Base-by-base conservation (phyloP, 2,888 invertebrate species). In the Drosophila antonietae region DNA sequence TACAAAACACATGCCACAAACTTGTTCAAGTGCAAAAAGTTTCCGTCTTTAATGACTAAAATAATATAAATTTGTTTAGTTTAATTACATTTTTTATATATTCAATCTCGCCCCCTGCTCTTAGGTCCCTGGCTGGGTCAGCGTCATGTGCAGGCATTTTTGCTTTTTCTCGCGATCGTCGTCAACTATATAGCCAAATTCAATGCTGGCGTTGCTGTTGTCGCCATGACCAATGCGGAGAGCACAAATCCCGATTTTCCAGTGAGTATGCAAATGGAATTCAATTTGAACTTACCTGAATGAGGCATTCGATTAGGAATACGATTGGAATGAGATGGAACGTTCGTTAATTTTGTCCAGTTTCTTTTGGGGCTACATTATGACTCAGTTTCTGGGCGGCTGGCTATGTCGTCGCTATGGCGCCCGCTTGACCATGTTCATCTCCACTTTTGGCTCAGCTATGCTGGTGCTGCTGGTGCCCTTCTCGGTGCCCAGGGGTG, bases 311-410 rank as follows among this genome's bases (percentile, higher is more conserved):
- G 2, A 0, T 4, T n/a, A 93, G 92, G 91, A 90, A 68, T 92
- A 85, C 68, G 80, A 93, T 90, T 80, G 93, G 95, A 94, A 93
- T 63, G 92, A 94, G 75, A 90, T 92, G 65, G 93, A 94, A 37
- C 94, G 94, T 61, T 93, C 94, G 0, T 92, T 94, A 62, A 94
- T 96, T 31, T 92, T 96, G 5, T 96, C 96, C 2, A 95, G 96
- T 0, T 96, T 96, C 92, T 96, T 96, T 90, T 96, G 96, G 96
- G 96, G 96, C 2, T 96, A 97, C 89, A 93, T 96, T 7, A 71
- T 96, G 20, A 94, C 94, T 72, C 93, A 94, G 81, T 92, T 95
- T 23, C 95, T 95, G 0, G 95, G 95, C 0, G 96, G 96, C 0
- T 95, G 95, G 81, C 91, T 97, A 28, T 96, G 96, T 0, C 95